Conservation (phyloP, 2,888 invertebrate species). For the Gymnoscelis rufifasciata region DNA sequence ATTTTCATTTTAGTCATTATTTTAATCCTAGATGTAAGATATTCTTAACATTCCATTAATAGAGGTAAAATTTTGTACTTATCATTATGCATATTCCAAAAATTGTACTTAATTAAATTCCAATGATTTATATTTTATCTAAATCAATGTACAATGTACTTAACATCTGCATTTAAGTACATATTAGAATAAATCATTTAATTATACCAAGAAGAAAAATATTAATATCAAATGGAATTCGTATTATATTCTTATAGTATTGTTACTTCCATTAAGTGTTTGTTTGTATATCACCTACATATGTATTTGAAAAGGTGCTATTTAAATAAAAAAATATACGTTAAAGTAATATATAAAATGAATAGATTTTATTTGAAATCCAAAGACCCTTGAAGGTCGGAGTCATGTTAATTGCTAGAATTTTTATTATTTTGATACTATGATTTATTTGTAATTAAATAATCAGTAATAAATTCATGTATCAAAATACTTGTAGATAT, state of each 20-base stretch:
- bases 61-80: too few relatives aligned
- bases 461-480: slow-evolving; percentile 51
- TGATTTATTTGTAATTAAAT: slow-evolving; percentile 60
- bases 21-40: slow-evolving; percentile 21
- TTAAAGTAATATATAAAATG: slow-evolving; percentile 38
- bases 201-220: slow-evolving; percentile 10
- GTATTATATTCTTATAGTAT: slow-evolving; percentile 71
- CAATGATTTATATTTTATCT: too few relatives aligned
- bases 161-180: slow-evolving; percentile 12
- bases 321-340: slow-evolving; percentile 26
- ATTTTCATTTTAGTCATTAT: slow-evolving; percentile 73
- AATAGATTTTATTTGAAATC: slow-evolving; percentile 40
- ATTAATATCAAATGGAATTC: slow-evolving; percentile 50
- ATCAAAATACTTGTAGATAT: slow-evolving; percentile 64
- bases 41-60: not conserved
- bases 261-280: slow-evolving; percentile 51
- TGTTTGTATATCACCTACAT: slow-evolving; percentile 1
- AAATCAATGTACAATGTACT: too few relatives aligned
- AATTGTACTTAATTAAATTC: too few relatives aligned
- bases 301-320: slow-evolving; percentile 49
- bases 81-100: not conserved
- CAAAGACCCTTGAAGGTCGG: slow-evolving; percentile 66
- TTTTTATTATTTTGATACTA: slow-evolving; percentile 55
- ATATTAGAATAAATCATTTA: slow-evolving; percentile 3
- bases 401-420: slow-evolving; percentile 68